Evolutionary conservation across 2,888 invertebrate genomes (phyloP), one percentile per base, ranked within the genome.

Genomic region (Sphinx pinastri): DNA sequence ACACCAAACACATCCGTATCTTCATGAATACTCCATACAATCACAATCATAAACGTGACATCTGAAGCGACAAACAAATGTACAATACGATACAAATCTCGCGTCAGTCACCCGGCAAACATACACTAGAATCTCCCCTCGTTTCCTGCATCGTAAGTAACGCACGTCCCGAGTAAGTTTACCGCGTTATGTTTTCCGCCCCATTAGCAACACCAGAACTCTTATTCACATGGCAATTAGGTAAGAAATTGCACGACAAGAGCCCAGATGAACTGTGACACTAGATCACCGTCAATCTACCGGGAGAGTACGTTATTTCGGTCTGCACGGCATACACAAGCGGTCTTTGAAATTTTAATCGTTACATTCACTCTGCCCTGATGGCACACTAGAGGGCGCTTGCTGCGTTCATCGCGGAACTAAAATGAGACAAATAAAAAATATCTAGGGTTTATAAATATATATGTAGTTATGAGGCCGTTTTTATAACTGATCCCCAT

Each of bases 321-420:
- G 92, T 89, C 88, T 87, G 86, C 84, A 85, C 83, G 82, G 87
- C 87, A 88, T 87, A 88, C 86, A 88, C 87, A 88, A 86, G 87
- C 88, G 87, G 85, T 91, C 88, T 92, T 93, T 93, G 90, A 93
- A 93, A 93, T 92, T 93, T 93, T 93, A 92, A 93, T 93, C 87
- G 93, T 90, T 89, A 89, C 93, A 90, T 93, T 93, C 93, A 93
- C 93, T 91, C 91, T 87, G 87, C 80, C 84, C 86, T 84, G 84
- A 88, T 90, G 88, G 89, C 87, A 88, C 88, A 88, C 87, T 86
- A 77, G 87, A 85, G 88, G 82, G 84, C 79, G 79, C 75, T 81
- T 83, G 84, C 83, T 85, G 78, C 83, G 84, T 84, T 85, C 84
- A 82, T 86, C 81, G 84, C 78, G 74, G 74, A 75, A 76, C 73